A percentile compares a stretch with the other conserved stretches of the same genome.
Conservation (phyloP, 2,113 vertebrate genomes). For the Chionodraco myersi region DNA sequence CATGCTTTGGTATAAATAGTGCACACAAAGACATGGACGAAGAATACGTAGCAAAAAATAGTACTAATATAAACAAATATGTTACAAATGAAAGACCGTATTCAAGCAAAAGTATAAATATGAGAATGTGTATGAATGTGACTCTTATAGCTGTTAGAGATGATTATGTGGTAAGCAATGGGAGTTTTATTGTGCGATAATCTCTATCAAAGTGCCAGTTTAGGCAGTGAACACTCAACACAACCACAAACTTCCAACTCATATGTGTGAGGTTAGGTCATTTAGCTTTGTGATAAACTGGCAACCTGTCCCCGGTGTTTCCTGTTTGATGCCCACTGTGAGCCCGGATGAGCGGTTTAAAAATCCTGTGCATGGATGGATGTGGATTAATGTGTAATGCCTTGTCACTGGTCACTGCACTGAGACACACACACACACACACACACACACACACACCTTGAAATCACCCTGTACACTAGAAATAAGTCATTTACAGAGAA, state of each 20-base stretch:
- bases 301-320: slow-evolving; percentile 10
- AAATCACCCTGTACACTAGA: neutral
- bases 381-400: slow-evolving; percentile 64
- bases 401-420: slow-evolving; percentile 34
- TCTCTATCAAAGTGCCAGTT: neutral
- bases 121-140: neutral
- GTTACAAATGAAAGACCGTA: too few species aligned
- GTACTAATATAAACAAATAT: too few species aligned
- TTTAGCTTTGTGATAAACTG: slow-evolving; percentile 24
- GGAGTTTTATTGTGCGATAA: neutral
- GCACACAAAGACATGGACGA: too few species aligned
- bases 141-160: neutral
- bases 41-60: too few species aligned
- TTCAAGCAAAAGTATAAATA: too few species aligned
- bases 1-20: too few species aligned
- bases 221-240: slow-evolving; percentile 2
- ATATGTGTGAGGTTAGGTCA: slow-evolving; percentile 31
- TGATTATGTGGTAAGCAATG: neutral
- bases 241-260: slow-evolving; percentile 1
- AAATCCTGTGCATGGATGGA: slow-evolving; percentile 38
- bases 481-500: neutral
- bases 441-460: neutral
- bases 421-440: neutral
- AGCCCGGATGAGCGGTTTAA: slow-evolving; percentile 48
- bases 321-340: slow-evolving; percentile 21